Base-by-base conservation (phyloP, 1,140 invertebrate genomes). In the Mya arenaria region DNA sequence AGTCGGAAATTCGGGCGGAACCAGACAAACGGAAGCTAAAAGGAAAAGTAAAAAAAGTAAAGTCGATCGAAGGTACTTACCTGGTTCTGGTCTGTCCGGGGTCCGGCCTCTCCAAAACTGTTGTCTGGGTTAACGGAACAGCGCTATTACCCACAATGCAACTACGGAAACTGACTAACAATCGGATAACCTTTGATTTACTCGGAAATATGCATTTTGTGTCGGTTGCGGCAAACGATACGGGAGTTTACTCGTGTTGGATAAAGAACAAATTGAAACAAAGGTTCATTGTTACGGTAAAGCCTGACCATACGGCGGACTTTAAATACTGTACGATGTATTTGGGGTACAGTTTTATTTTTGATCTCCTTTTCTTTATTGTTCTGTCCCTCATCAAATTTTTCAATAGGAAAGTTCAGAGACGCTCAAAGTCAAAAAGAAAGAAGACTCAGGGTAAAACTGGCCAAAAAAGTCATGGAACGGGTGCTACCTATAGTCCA, bases 231-330 rank as follows among this genome's bases (percentile, higher is more conserved):
- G 6, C 28, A 8, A n/a, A 17, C 2, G 74, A 78, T 19, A 55
- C 17, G 34, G 74, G 74, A 2, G 58, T 32, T 1, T 78, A 78
- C 28, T 48, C 74, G 36, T 78, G 74, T 48, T 78, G 74, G 74
- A 5, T 52, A 1, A 48, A 66, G 37, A 63, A 63, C 28, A 28
- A 55, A 32, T 34, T 78, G 17, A 65, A 52, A 25, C 30, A 25
- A 6, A 78, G 52, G 37, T 78, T 44, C 23, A 25, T 52, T 3
- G 41, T 78, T 23, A 55, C 4, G 25, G 41, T 78, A 1, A 30
- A 66, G 28, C 30, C 56, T 25, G 58, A 78, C 30, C 17, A 32
- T 36, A 41, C 17, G 6, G 62, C 58, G 2, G 41, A 44, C 23
- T 37, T 65, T 4, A 52, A 15, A 37, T 10, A 13, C 17, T 78